phyloP scores from a whole-genome alignment of 2,888 invertebrate genomes.

The Aleiodes alternator region DNA sequence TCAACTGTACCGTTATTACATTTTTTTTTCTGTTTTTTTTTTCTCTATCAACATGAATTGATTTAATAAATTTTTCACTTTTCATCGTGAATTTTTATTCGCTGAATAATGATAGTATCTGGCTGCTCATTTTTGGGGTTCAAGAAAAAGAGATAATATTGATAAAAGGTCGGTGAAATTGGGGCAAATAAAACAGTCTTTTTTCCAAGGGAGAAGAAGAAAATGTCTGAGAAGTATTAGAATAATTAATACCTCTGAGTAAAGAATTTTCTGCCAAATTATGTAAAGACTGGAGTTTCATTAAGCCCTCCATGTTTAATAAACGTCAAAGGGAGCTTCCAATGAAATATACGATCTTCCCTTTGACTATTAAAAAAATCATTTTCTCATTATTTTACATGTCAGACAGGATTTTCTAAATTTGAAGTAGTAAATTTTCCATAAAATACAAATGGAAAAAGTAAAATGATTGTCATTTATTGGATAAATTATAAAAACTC shows the following conservation, averaged over 20 bases:
- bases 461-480: background rate
- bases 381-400: too few species aligned
- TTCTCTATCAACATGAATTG: background rate
- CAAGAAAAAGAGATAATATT: background rate
- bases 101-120: conserved; percentile 5
- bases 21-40: background rate
- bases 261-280: too few species aligned
- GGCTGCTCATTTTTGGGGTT: background rate
- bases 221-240: too few species aligned
- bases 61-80: conserved; percentile 8
- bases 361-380: background rate
- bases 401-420: too few species aligned
- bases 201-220: background rate
- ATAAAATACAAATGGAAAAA: conserved; percentile 4
- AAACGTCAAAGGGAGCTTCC: background rate
- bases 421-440: background rate
- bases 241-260: too few species aligned
- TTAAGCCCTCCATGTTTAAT: conserved; percentile 2
- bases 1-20: conserved; percentile 23
- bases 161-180: background rate
- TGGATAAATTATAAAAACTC: background rate
- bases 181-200: background rate
- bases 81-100: background rate
- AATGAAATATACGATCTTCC: too few species aligned
- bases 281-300: background rate